Evolutionary conservation across 2,797 vertebrate genomes (phyloP).

Genomic region (Pangasius djambal): DNA sequence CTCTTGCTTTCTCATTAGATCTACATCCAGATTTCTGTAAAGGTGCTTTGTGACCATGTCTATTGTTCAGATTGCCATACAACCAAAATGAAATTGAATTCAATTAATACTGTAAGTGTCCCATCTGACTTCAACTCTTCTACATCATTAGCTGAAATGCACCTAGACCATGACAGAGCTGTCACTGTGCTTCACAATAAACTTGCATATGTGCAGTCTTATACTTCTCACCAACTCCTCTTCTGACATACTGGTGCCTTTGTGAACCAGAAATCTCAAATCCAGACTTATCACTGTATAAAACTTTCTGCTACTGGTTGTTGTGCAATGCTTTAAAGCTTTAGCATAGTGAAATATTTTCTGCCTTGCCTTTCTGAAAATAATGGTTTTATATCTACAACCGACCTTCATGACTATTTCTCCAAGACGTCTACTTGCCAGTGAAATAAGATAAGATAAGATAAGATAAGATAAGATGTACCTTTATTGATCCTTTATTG

Average conservation of each 20-base stretch:
- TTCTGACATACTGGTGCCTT: constrained; percentile 9
- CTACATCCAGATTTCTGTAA: not conserved
- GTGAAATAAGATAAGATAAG: not conserved
- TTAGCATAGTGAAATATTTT: not conserved
- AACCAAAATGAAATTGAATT: not conserved
- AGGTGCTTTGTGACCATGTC: not conserved
- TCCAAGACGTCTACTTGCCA: not conserved
- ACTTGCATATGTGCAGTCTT: not conserved
- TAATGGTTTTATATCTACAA: not conserved
- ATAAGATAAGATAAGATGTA: too few relatives aligned
- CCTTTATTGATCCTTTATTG: too few relatives aligned
- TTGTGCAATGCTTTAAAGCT: not conserved
- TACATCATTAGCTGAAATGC: constrained; percentile 16
- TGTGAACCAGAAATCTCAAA: constrained; percentile 19
- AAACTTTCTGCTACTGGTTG: not conserved
- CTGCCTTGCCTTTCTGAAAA: not conserved
- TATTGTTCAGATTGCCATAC: not conserved
- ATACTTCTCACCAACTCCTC: not conserved
- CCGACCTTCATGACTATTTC: not conserved
- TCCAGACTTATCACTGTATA: not conserved
- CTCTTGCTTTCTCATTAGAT: not conserved
- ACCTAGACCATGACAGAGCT: not conserved
- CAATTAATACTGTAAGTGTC: too few relatives aligned
- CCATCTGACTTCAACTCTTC: not conserved
- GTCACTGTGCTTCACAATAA: not conserved